These are phyloP conservation scores for Melipona beecheii DNA, from an alignment of 2,888 invertebrate genomes.

Conservation along the genomic window DNA sequence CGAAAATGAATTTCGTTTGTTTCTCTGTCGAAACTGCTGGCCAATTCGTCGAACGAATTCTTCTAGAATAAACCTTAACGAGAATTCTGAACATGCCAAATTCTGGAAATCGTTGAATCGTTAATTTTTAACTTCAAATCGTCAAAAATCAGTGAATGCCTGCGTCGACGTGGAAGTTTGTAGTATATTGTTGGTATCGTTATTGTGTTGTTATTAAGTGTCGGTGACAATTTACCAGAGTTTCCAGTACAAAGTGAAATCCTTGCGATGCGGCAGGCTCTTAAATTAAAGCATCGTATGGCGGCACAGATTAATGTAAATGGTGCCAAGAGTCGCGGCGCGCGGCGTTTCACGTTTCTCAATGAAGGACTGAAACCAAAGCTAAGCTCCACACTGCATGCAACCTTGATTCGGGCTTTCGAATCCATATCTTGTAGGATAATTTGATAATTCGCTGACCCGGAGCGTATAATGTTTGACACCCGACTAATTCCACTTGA, in stretches of 20 bases:
- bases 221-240: not conserved
- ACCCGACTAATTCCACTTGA: too few species aligned
- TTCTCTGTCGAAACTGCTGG: not conserved
- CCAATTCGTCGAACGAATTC: not conserved
- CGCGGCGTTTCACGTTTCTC: not conserved
- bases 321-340: not conserved
- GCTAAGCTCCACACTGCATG: not conserved
- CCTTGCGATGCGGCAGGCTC: not conserved
- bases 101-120: not conserved
- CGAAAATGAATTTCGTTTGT: not conserved
- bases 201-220: not conserved
- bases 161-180: not conserved
- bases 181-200: not conserved
- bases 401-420: not conserved
- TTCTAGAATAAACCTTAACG: too few species aligned
- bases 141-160: too few species aligned
- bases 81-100: too few species aligned
- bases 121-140: not conserved
- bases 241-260: not conserved
- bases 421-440: not conserved
- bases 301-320: not conserved
- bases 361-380: not conserved
- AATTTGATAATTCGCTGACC: not conserved
- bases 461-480: not conserved
- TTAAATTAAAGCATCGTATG: not conserved